Percentiles rank a stretch among this genome's conserved stretches.
These are phyloP conservation scores for Ascidia mentula DNA, from an alignment of 23 tunicate genomes.

Conservation along the genomic window DNA sequence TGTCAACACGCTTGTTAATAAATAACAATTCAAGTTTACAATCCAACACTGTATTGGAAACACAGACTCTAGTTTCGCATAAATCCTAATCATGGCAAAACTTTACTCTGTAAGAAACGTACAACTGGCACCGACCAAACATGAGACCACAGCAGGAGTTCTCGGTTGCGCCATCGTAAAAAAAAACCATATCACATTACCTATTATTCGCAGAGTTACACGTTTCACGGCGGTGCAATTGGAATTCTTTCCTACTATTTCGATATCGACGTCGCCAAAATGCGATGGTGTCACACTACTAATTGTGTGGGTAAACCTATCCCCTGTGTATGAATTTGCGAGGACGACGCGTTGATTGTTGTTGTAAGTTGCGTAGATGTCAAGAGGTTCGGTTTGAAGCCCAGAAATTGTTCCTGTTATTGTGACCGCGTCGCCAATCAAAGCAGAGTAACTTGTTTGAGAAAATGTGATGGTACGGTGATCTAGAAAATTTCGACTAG, in stretches of 20 bases:
- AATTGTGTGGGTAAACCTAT: background rate
- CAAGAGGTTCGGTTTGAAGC: background rate
- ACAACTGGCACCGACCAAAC: no score
- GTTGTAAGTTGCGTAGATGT: background rate
- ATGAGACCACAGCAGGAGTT: no score
- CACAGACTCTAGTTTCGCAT: no score
- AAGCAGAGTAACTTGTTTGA: background rate
- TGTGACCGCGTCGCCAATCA: background rate
- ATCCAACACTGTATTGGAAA: no score
- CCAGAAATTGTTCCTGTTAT: background rate
- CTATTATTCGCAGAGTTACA: no score
- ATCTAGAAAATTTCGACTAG: no score
- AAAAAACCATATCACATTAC: no score
- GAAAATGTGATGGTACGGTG: background rate
- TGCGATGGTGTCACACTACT: background rate
- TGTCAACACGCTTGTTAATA: no score
- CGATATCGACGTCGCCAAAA: background rate
- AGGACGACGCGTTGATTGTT: background rate
- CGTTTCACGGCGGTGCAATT: background rate
- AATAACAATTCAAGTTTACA: no score
- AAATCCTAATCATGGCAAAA: no score
- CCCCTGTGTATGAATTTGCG: background rate
- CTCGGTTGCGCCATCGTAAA: no score
- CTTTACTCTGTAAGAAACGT: no score
- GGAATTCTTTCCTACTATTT: background rate